Percentiles rank a stretch among this genome's conserved stretches.
Conservation (phyloP, 2,113 vertebrate genomes). For the Erinaceus europaeus region DNA sequence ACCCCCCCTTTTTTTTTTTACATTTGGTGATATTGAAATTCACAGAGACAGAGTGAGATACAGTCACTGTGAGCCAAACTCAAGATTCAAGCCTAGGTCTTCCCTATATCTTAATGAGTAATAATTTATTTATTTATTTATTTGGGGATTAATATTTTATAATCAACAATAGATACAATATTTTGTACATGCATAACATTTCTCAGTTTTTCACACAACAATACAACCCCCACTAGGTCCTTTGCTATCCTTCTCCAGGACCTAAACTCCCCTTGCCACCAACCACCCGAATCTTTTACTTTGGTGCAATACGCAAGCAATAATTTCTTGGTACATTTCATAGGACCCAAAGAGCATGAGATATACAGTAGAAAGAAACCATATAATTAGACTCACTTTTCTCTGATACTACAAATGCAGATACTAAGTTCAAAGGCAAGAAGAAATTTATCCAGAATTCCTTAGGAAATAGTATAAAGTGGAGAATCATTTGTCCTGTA, state of each 20-base stretch:
- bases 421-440: not conserved
- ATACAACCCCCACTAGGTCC: too few species aligned
- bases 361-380: constrained; percentile 6
- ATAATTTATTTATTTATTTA: too few species aligned
- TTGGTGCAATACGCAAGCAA: too few species aligned
- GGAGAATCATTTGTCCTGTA: constrained; percentile 8
- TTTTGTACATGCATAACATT: too few species aligned
- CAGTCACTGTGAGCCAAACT: not conserved
- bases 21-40: not conserved
- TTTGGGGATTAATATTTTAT: too few species aligned
- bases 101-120: not conserved
- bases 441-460: constrained; percentile 11
- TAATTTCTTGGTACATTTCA: not conserved
- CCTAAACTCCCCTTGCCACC: too few species aligned
- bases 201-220: too few species aligned
- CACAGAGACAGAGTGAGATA: constrained; percentile 1
- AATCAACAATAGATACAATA: too few species aligned
- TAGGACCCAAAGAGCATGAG: not conserved
- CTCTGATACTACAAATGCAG: constrained; percentile 24
- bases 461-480: not conserved
- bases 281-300: too few species aligned
- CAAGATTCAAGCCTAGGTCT: constrained; percentile 8
- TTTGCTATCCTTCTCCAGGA: too few species aligned
- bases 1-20: not conserved
- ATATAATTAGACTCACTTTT: not conserved